These are phyloP conservation scores for Haliaeetus vocifer DNA, from an alignment of 2,797 vertebrate species.

Conservation along the genomic window DNA sequence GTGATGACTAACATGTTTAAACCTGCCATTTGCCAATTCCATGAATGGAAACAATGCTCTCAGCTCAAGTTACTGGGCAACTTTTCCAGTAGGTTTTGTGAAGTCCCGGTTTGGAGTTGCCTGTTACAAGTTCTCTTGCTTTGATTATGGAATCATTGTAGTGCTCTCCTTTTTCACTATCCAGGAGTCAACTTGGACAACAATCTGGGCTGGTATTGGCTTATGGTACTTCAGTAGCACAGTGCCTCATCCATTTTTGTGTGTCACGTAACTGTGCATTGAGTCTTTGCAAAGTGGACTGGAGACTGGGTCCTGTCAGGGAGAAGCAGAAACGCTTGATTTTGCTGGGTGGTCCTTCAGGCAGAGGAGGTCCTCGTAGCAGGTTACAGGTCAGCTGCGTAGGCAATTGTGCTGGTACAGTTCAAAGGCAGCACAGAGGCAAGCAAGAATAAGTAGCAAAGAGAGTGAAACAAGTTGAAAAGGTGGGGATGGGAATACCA, in stretches of 20 bases:
- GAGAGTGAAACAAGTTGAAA: not conserved
- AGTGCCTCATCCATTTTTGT: not conserved
- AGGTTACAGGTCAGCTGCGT: not conserved
- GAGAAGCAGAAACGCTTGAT: not conserved
- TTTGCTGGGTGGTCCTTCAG: not conserved
- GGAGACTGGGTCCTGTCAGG: rapidly evolving
- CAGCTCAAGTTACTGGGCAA: not conserved
- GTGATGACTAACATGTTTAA: not conserved
- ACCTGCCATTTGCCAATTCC: not conserved
- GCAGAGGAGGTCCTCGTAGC: not conserved
- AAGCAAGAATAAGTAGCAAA: not conserved
- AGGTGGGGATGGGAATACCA: not conserved
- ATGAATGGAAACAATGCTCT: not conserved
- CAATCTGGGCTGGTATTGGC: not conserved
- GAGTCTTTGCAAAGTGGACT: not conserved
- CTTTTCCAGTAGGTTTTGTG: not conserved
- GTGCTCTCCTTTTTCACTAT: not conserved
- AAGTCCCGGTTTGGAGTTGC: not conserved
- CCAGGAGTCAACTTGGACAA: not conserved
- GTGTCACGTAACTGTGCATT: rapidly evolving
- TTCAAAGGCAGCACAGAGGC: not conserved
- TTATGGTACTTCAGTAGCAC: not conserved
- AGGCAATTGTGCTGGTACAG: not conserved
- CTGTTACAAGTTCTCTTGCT: not conserved
- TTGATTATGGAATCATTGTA: not conserved